These are phyloP conservation scores for Rhagoletis zephyria DNA, from an alignment of 1,140 invertebrate species.

Conservation along the genomic window DNA sequence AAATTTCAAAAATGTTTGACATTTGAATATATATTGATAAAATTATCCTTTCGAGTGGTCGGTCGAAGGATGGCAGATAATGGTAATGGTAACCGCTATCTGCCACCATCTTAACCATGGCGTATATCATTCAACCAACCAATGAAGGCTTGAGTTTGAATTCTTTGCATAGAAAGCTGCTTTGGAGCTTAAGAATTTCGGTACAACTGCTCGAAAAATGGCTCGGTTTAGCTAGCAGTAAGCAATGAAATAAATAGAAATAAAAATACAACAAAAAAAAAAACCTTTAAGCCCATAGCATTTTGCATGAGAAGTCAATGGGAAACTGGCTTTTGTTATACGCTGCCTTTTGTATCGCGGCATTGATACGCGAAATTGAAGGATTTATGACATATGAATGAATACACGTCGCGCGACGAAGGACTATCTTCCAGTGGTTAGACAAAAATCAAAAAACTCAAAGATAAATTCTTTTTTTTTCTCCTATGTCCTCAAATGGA, in stretches of 20 bases:
- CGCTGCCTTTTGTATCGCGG: background rate
- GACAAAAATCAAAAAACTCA: too few species aligned
- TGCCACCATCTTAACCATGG: background rate
- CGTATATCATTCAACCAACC: background rate
- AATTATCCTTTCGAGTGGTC: constrained; percentile 21
- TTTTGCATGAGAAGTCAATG: background rate
- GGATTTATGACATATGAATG: constrained; percentile 20
- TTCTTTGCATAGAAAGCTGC: background rate
- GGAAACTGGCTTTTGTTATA: background rate
- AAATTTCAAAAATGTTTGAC: constrained; percentile 23
- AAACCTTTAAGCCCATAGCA: background rate
- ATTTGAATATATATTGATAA: constrained; percentile 52
- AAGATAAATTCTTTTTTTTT: background rate
- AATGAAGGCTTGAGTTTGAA: background rate
- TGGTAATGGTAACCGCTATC: background rate
- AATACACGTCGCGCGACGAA: background rate
- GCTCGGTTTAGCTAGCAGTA: background rate
- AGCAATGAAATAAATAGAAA: background rate
- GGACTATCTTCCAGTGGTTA: too few species aligned
- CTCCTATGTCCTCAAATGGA: background rate
- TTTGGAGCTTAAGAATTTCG: constrained; percentile 32
- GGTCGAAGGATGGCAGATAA: background rate
- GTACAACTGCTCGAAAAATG: background rate
- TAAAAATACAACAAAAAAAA: background rate
- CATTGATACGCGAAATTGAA: constrained; percentile 52